phyloP scores from a whole-genome alignment of 2,888 invertebrate species.

The Gasteruption jaculator region DNA sequence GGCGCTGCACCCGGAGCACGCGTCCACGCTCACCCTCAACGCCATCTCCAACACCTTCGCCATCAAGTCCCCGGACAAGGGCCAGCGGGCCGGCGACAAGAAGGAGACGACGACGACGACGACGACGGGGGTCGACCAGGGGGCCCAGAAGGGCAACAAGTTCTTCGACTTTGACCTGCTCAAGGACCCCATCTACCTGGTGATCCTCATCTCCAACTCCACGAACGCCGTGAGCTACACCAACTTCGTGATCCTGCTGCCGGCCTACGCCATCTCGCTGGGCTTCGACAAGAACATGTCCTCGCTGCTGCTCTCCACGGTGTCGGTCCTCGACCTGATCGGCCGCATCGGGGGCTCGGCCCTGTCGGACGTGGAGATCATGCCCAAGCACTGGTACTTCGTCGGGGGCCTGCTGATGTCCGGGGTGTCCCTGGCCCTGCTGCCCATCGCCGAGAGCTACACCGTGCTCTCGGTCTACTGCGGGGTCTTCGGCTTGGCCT shows the following conservation, averaged over 20 bases:
- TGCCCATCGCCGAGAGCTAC: slow-evolving; percentile 68
- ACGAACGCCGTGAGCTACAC: slow-evolving; percentile 84
- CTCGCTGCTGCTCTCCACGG: slow-evolving; percentile 73
- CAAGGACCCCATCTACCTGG: slow-evolving; percentile 74
- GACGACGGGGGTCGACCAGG: slow-evolving; percentile 41
- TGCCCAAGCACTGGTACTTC: slow-evolving; percentile 80
- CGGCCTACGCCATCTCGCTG: slow-evolving; percentile 69
- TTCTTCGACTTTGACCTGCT: slow-evolving; percentile 72
- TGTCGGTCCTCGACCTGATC: slow-evolving; percentile 75
- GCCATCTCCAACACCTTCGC: slow-evolving; percentile 60
- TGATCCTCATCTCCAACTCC: slow-evolving; percentile 79
- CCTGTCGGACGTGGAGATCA: slow-evolving; percentile 69
- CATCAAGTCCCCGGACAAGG: slow-evolving; percentile 41
- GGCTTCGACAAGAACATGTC: slow-evolving; percentile 69
- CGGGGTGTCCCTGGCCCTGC: slow-evolving; percentile 67
- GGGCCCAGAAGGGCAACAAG: slow-evolving; percentile 56
- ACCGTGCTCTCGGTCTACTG: slow-evolving; percentile 65
- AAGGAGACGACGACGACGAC: slow-evolving; percentile 38
- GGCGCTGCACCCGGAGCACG: slow-evolving; percentile 67
- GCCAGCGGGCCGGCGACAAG: slow-evolving; percentile 24
- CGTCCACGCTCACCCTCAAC: slow-evolving; percentile 72
- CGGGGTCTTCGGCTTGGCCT: slow-evolving; percentile 74
- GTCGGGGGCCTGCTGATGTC: slow-evolving; percentile 74
- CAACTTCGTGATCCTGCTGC: slow-evolving; percentile 78
- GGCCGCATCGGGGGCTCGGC: slow-evolving; percentile 84